These are phyloP conservation scores for Choloepus hoffmanni DNA, from an alignment of 2,113 vertebrate genomes.

Conservation along the genomic window DNA sequence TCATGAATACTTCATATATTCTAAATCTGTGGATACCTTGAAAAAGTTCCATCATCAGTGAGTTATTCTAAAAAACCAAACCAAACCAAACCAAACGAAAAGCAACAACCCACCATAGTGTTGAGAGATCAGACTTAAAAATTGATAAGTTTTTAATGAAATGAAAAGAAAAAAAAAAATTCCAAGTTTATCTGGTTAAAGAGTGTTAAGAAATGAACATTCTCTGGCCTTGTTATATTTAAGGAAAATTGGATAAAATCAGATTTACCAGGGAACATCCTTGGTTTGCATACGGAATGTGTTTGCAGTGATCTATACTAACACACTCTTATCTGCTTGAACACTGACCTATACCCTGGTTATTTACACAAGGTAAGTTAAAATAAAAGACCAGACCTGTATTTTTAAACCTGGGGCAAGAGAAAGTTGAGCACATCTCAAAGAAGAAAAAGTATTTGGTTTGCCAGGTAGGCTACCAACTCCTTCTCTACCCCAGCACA, in stretches of 20 bases:
- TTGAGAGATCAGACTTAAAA: slow-evolving; percentile 5
- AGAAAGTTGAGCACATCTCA: slow-evolving; percentile 81
- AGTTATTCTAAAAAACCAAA: neutral
- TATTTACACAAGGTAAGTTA: slow-evolving; percentile 66
- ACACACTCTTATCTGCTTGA: slow-evolving; percentile 75
- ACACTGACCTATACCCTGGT: slow-evolving; percentile 49
- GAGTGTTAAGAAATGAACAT: neutral
- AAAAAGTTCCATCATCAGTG: slow-evolving; percentile 15
- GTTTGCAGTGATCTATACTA: slow-evolving; percentile 53
- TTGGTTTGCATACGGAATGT: neutral
- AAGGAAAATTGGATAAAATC: slow-evolving; percentile 18
- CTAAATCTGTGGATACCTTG: neutral
- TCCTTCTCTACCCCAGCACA: slow-evolving; percentile 75
- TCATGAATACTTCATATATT: neutral
- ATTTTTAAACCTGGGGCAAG: slow-evolving; percentile 81
- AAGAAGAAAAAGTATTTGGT: slow-evolving; percentile 80
- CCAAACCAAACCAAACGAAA: no score
- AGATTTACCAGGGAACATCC: neutral
- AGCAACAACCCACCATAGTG: neutral
- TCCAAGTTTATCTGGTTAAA: neutral
- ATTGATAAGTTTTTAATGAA: neutral
- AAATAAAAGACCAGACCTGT: slow-evolving; percentile 81
- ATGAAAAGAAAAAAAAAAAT: slow-evolving; percentile 23
- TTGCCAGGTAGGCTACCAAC: slow-evolving; percentile 76
- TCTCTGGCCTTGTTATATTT: neutral